Base-by-base conservation (phyloP, 2,888 invertebrate genomes). In the Onthophagus sagittarius region DNA sequence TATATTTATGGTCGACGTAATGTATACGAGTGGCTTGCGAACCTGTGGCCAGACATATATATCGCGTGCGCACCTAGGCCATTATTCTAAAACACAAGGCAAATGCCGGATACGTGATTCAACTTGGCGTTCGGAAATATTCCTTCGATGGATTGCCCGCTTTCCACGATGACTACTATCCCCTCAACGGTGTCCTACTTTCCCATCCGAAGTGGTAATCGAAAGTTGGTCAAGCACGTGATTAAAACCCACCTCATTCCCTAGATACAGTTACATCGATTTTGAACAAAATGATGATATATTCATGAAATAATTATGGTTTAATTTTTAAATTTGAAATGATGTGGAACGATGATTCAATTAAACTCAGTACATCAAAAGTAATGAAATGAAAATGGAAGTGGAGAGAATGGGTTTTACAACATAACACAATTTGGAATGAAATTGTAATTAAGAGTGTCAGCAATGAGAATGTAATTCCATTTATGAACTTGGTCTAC, bases 1-100 rank as follows among this genome's bases (percentile, higher is more conserved):
- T 64, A 64, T 64, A 64, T 64, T 64, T 15, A 64, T 64, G 64
- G 64, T 23, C 64, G 23, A 64, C 14, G 64, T 64, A 64, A 64
- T 64, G 23, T 64, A 64, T 64, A 23, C 64, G 64, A 15, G 23
- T 64, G 64, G 64, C 13, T 64, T 64, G 23, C 64, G 64, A 64
- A 15, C 15, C 64, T 15, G 64, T 23, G 23, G 15, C 64, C 15
- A 64, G 64, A 64, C 23, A 14, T 64, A 64, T 64, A 53, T 53
- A 53, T 53, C 39, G 39, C 39, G 39, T 53, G 39, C 11, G 39
- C 39, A 7, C 39, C 11, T 11, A 11, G 39, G 39, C 39, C 39
- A 53, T 53, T 53, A 53, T 53, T 53, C 39, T 53, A 53, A 53
- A 53, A 53, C 39, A 53, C 39, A 53, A 53, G 39, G 39, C 39